Evolutionary conservation across 2,797 vertebrate species (phyloP), one percentile per base, ranked within the genome.

Genomic region (Onychomys leucogaster): DNA sequence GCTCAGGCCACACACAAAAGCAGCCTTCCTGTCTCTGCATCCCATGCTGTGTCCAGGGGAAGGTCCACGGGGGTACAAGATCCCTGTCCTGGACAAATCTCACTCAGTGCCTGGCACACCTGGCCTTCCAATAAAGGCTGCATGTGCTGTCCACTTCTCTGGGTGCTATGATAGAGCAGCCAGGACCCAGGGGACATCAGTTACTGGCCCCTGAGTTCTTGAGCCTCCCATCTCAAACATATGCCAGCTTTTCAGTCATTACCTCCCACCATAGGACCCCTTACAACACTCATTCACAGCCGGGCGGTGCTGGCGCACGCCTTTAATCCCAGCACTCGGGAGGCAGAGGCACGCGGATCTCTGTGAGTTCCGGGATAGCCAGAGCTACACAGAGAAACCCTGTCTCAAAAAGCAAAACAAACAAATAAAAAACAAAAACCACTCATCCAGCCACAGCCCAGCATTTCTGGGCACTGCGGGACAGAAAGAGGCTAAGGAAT

Each of bases 51-150:
- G 34, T 32, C 77, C 80, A 61, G 34, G 16, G 6, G 27, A 52
- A 34, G n/a, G 13, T 77, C 27, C 73, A 27, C 49, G 4, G 46
- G 46, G 80, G 23, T 21, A 55, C 23, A 75, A 67, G 81, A 85
- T 55, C 17, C 16, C 34, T 49, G 69, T 13, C 69, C n/a, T 89
- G 27, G 16, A n/a, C 11, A 25, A 76, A 57, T 7, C n/a, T 29
- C 1, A 0, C 63, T 9, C 34, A 19, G 6, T 3, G 21, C 23
- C 32, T 0, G 1, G 34, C 5, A 4, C 92, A 25, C 17, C 16
- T 0, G 17, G 21, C 16, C n/a, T 34, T 76, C 46, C 25, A 21
- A 8, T 16, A 4, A 49, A 23, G 69, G 57, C 0, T 23, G 11
- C 61, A 8, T 0, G 2, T 7, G 46, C 92, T 71, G 49, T 46